Base-by-base conservation (phyloP, 1,140 invertebrate species). In the Drosophila mojavensis region DNA sequence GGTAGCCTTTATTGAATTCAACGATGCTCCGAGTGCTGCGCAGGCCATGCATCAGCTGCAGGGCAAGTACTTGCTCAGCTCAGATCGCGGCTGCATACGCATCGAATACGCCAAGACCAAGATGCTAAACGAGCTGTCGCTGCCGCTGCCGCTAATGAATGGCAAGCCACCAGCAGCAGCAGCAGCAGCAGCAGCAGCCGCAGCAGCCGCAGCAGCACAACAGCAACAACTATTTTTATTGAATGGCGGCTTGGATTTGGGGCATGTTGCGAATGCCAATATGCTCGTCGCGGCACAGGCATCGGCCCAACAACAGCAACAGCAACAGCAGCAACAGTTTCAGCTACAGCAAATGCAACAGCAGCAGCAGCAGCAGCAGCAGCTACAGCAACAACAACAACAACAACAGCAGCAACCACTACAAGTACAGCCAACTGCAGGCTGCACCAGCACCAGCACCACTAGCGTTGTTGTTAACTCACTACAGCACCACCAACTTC, bases 51-150 rank as follows among this genome's bases (percentile, higher is more conserved):
- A 95, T 83, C 95, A 96, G 84, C 95, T 99, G 79, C 98, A 99
- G 93, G 98, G 98, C 92, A 97, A 97, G 92, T 97, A 98, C 93
- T 95, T 99, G 77, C 95, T 98, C 91, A 98, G 97, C 93, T 98
- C 97, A 70, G 98, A 99, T 93, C 95, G 97, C 81, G 97, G 97
- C 90, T 97, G 98, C 92, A 98, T 99, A 93, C 96, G 98, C 93
- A 98, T 99, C 93, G 98, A 99, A 95, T 99, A 98, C 94, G 98
- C 98, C 93, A 98, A 98, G 94, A 98, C 97, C 94, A 98, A 98
- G 95, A 99, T 99, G 98, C 75, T 92, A 26, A 92, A 81, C 28
- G 91, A 92, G 66, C 45, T 78, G 15, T 30, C 77, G 11, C 56
- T 84, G 30, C 84, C 77, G 11, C 56, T 84, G 30, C 84, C 62